Evolutionary conservation across 2,888 invertebrate genomes (phyloP).

Genomic region (Philonicus albiceps): DNA sequence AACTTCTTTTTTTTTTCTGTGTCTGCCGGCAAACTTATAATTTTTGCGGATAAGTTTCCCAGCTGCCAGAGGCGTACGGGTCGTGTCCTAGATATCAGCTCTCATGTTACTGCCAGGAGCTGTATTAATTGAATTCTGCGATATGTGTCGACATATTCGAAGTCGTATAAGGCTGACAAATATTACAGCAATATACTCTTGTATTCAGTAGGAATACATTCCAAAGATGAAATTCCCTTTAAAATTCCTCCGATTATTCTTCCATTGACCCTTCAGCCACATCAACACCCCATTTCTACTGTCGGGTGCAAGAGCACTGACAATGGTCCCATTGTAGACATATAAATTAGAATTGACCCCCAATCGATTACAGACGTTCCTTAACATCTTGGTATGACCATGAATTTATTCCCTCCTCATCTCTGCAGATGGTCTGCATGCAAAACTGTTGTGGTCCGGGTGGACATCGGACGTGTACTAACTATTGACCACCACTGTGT

Average conservation of each 20-base stretch:
- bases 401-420: constrained; percentile 16
- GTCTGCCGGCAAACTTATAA: background rate
- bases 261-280: background rate
- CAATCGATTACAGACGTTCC: constrained; percentile 38
- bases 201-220: background rate
- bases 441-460: background rate
- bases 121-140: background rate
- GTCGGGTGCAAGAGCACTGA: background rate
- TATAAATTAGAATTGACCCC: constrained; percentile 37
- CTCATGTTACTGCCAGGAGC: background rate
- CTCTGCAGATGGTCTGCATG: constrained; percentile 10
- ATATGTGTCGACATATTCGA: background rate
- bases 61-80: background rate
- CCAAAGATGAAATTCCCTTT: background rate
- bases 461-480: background rate
- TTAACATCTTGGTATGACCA: constrained; percentile 18
- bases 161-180: background rate
- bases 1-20: background rate
- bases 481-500: background rate
- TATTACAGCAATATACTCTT: background rate
- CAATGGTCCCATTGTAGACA: constrained; percentile 35
- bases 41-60: background rate
- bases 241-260: constrained; percentile 3
- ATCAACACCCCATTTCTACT: background rate
- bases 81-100: background rate